Percentiles rank a stretch among this genome's conserved stretches.
phyloP scores from a whole-genome alignment of 2,113 vertebrate genomes.

The Pholis gunnellus region DNA sequence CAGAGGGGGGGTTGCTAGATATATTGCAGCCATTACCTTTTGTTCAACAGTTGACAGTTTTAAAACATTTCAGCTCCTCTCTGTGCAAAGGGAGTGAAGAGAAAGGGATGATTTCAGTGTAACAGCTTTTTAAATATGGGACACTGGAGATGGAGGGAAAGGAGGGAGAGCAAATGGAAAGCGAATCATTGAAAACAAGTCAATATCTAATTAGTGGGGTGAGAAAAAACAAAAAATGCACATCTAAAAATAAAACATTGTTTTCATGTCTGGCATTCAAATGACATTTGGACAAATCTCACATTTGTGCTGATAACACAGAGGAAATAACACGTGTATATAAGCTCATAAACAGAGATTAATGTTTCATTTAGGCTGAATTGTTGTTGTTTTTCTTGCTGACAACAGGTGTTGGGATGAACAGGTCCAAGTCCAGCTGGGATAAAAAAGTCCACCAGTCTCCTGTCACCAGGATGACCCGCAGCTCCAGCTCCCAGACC shows the following conservation, averaged over 20 bases:
- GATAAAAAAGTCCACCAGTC: constrained; percentile 65
- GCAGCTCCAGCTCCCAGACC: constrained; percentile 69
- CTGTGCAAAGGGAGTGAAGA: constrained; percentile 69
- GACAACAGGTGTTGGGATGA: constrained; percentile 76
- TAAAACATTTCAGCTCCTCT: constrained; percentile 91
- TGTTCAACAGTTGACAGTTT: constrained; percentile 91
- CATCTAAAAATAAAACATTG: not conserved
- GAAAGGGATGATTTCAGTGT: constrained; percentile 89
- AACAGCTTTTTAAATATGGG: constrained; percentile 92
- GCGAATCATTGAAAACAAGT: constrained; percentile 42
- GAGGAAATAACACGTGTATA: not conserved
- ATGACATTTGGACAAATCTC: not conserved
- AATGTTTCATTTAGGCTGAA: constrained; percentile 12
- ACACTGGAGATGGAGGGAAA: constrained; percentile 74
- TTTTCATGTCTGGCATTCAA: constrained; percentile 5
- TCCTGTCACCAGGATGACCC: constrained; percentile 67
- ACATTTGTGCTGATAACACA: not conserved
- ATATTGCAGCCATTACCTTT: constrained; percentile 92
- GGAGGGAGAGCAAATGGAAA: constrained; percentile 1
- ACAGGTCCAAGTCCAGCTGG: constrained; percentile 67
- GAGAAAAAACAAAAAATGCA: not conserved
- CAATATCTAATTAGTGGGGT: constrained; percentile 11
- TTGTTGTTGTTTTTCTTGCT: not conserved
- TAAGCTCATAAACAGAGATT: not conserved
- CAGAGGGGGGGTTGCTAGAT: constrained; percentile 79